Conservation (phyloP, 53 echinoderm and acorn worm species). For the Apostichopus leukothele region DNA sequence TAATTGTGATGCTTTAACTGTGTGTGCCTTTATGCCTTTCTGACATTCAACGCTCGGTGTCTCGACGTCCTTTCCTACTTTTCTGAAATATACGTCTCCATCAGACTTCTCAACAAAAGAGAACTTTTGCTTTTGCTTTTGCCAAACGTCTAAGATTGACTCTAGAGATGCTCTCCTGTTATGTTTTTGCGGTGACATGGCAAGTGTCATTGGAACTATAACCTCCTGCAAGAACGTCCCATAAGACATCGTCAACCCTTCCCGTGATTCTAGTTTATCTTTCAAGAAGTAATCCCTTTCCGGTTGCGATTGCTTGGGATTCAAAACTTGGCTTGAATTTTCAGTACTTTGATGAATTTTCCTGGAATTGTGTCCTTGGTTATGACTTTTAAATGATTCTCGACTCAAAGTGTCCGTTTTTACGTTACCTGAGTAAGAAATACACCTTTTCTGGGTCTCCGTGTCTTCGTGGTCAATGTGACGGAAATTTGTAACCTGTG, state of each 20-base stretch:
- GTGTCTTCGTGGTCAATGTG: neutral
- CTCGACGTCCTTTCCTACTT: neutral
- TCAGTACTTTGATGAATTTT: neutral
- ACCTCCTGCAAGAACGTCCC: constrained; percentile 1
- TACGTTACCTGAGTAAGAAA: neutral
- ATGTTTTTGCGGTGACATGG: neutral
- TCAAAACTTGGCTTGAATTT: no score
- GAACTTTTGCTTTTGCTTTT: neutral
- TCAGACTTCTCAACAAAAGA: neutral
- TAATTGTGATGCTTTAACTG: neutral
- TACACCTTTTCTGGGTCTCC: neutral
- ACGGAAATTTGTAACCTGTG: no score
- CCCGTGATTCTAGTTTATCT: neutral
- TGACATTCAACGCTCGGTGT: neutral
- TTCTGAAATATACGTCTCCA: neutral
- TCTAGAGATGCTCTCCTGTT: neutral
- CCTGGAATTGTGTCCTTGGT: neutral
- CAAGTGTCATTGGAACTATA: constrained; percentile 17
- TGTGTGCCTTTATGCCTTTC: neutral
- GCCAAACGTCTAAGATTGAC: constrained; percentile 1
- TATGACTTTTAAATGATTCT: neutral
- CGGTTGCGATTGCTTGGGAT: neutral
- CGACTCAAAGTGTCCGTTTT: neutral
- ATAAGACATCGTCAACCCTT: neutral
- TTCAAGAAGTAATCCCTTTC: neutral